phyloP scores from a whole-genome alignment of 2,888 invertebrate genomes.

The Zygothrica quintamaculata region DNA sequence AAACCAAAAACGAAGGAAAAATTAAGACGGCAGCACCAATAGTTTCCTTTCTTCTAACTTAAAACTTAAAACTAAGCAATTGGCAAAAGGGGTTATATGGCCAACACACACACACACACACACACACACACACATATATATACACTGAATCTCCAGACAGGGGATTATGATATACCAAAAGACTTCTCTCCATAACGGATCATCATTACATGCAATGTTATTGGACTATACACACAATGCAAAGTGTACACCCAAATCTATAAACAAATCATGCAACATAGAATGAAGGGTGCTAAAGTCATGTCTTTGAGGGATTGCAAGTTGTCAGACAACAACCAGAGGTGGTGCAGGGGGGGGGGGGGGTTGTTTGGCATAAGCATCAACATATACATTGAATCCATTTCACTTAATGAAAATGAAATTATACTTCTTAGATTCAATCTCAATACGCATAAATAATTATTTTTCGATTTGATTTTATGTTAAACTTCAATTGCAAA shows the following conservation, averaged over 20 bases:
- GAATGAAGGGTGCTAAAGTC: not conserved
- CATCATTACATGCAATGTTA: constrained; percentile 43
- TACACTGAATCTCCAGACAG: no score
- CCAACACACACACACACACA: no score
- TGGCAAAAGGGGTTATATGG: not conserved
- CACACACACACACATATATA: no score
- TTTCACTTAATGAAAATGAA: constrained; percentile 30
- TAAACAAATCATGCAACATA: constrained; percentile 46
- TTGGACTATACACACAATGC: constrained; percentile 24
- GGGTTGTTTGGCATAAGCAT: constrained; percentile 18
- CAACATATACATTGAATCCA: constrained; percentile 56
- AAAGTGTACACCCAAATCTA: constrained; percentile 36
- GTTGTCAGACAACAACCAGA: no score
- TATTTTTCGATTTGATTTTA: constrained; percentile 14
- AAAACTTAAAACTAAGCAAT: constrained; percentile 3
- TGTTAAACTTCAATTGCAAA: constrained; percentile 18
- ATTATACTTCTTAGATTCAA: not conserved
- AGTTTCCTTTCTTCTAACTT: constrained; percentile 32
- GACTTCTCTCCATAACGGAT: no score
- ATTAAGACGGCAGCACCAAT: constrained; percentile 37
- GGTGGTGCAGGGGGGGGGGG: not conserved
- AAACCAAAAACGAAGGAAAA: no score
- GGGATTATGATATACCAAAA: no score
- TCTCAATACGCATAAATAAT: not conserved
- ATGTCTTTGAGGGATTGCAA: not conserved